Evolutionary conservation across 1,140 invertebrate genomes (phyloP).

Genomic region (Yoshiicerus persimilis): DNA sequence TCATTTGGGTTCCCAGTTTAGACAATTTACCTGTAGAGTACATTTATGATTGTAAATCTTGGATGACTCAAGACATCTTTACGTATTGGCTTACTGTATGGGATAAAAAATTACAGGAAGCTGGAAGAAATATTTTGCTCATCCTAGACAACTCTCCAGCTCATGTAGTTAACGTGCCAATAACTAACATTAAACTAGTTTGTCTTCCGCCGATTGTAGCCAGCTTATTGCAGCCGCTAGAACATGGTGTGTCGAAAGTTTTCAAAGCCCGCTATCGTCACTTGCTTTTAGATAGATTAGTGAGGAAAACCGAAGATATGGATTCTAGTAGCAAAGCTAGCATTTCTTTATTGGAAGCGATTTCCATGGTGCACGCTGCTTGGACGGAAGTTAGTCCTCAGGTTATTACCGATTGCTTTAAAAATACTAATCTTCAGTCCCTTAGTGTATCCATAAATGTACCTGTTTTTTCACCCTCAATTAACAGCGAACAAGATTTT

Average conservation of each 20-base stretch:
- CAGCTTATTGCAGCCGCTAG: conserved; percentile 21
- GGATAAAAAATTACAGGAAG: background rate
- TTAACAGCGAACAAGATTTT: background rate
- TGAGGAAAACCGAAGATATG: background rate
- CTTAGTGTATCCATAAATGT: background rate
- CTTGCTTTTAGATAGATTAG: conserved; percentile 17
- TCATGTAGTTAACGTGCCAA: background rate
- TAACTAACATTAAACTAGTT: conserved; percentile 28
- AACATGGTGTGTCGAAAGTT: conserved; percentile 5
- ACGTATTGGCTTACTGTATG: background rate
- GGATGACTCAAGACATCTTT: conserved; percentile 27
- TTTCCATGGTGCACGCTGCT: background rate
- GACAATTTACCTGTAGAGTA: conserved; percentile 33
- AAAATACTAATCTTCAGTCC: conserved; percentile 32
- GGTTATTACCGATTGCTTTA: conserved; percentile 1
- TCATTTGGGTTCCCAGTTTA: background rate
- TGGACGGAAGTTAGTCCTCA: background rate
- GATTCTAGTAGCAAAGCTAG: background rate
- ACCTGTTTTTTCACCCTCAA: background rate
- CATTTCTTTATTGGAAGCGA: conserved; percentile 5
- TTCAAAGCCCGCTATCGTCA: conserved; percentile 17
- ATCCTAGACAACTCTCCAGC: conserved; percentile 31
- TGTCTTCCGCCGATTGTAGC: conserved; percentile 14
- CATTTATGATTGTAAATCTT: conserved; percentile 19
- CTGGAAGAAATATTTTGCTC: conserved; percentile 12